Conservation (phyloP, 2,888 invertebrate species). For the Microctonus brassicae region DNA sequence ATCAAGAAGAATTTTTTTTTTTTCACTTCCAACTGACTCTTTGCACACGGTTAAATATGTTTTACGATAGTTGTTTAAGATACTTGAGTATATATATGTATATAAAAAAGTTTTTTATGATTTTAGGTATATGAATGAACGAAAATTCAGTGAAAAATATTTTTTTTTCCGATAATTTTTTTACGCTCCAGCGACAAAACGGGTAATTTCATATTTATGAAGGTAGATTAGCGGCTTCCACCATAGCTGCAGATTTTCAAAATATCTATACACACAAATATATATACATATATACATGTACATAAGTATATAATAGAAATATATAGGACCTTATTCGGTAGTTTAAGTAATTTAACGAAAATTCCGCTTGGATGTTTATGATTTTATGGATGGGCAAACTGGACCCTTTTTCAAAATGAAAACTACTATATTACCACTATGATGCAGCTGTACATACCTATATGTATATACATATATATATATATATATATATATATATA, state of each 20-base stretch:
- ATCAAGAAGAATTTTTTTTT: conserved; percentile 11
- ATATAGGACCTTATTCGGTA: conserved; percentile 2
- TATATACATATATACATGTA: background rate
- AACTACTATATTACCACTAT: too few relatives aligned
- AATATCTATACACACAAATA: too few relatives aligned
- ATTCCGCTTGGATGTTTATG: background rate
- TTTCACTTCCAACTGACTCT: conserved; percentile 1
- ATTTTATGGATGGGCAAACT: conserved; percentile 6
- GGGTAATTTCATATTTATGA: conserved; percentile 58
- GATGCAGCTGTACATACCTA: background rate
- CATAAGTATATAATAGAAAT: too few relatives aligned
- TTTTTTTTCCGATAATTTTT: conserved; percentile 57
- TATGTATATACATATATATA: too few relatives aligned
- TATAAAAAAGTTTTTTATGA: too few relatives aligned
- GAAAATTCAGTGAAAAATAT: background rate
- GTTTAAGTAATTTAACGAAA: conserved; percentile 18
- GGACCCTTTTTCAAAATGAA: background rate
- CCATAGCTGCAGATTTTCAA: background rate
- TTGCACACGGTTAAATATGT: background rate
- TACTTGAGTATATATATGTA: background rate
- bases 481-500: too few relatives aligned
- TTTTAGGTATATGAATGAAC: too few relatives aligned
- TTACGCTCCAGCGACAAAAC: conserved; percentile 56
- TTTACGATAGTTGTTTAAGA: background rate
- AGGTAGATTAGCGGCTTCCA: conserved; percentile 50